phyloP scores from a whole-genome alignment of 2,888 invertebrate genomes.

The Acanthoscelides obtectus region DNA sequence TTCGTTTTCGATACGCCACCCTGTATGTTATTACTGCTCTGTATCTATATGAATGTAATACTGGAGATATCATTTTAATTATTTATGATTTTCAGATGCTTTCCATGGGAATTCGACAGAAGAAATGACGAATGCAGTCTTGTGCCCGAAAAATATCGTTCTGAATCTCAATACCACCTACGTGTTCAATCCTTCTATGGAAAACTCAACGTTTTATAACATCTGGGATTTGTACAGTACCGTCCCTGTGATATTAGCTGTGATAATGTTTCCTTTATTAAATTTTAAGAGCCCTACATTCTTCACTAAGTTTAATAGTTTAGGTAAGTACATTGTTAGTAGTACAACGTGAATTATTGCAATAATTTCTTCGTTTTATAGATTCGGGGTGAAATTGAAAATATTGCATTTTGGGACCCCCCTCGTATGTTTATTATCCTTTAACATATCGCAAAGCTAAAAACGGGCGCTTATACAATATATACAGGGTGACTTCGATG shows the following conservation, averaged over 20 bases:
- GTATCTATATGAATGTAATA: no score
- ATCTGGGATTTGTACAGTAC: constrained; percentile 72
- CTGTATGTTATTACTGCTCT: no score
- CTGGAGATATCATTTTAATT: no score
- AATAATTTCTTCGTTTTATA: no score
- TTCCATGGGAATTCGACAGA: constrained; percentile 3
- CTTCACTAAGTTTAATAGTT: constrained; percentile 87
- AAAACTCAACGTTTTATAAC: constrained; percentile 26
- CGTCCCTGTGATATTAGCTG: constrained; percentile 74
- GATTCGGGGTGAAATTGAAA: no score
- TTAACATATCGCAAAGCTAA: no score
- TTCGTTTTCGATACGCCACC: no score
- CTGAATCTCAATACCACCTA: constrained; percentile 10
- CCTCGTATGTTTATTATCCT: no score
- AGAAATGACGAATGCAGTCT: constrained; percentile 5
- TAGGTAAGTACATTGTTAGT: constrained; percentile 58
- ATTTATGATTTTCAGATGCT: constrained; percentile 11
- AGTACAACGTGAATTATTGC: no score
- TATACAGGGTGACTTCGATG: no score
- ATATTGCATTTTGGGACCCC: no score
- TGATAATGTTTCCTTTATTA: constrained; percentile 74
- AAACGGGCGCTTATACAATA: no score
- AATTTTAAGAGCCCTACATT: constrained; percentile 85
- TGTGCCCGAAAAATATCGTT: constrained; percentile 15
- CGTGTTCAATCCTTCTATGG: background rate